Evolutionary conservation across 2,888 invertebrate species (phyloP), one percentile per base, ranked within the genome.

Genomic region (Fragum fragum): DNA sequence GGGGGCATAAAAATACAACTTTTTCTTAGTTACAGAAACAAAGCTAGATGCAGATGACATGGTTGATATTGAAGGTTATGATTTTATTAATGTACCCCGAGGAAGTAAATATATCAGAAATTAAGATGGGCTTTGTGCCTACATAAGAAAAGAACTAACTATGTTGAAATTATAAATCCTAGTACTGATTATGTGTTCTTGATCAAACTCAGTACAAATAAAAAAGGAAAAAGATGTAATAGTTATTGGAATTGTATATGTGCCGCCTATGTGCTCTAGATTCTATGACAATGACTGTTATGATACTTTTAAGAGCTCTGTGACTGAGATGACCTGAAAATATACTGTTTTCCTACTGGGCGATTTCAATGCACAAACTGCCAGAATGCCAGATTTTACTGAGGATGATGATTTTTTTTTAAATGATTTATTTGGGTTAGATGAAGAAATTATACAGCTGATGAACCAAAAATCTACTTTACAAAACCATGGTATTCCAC

Each of bases 231-330:
- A 23, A 5, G 57, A 57, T n/a, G n/a, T 3, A 9, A 42, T 70
- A 11, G 53, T 70, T 2, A 70, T 70, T 9, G 70, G 70, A n/a
- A n/a, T 29, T 2, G 70, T 70, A 16, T 70, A 70, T 70, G 21
- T 70, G 2, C 52, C 70, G 9, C 70, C 70, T 5, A 21, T 16
- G 1, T 16, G 53, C 11, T 70, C 70, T n/a, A 18, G 29, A 9
- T 70, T 69, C 21, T n/a, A n/a, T n/a, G n/a, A n/a, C n/a, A n/a
- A 36, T 36, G 28, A 53, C 23, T 53, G 23, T 29, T 6, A 53
- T 2, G 70, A 70, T 53, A 11, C 3, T 6, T 29, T 70, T 70
- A 29, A 52, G 5, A 6, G n/a, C 2, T 70, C 53, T 53, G 70
- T 23, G 14, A 70, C 5, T 53, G 53, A 70, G 11, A 32, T 63